phyloP scores from a whole-genome alignment of 2,888 invertebrate genomes.

The Unio delphinus region DNA sequence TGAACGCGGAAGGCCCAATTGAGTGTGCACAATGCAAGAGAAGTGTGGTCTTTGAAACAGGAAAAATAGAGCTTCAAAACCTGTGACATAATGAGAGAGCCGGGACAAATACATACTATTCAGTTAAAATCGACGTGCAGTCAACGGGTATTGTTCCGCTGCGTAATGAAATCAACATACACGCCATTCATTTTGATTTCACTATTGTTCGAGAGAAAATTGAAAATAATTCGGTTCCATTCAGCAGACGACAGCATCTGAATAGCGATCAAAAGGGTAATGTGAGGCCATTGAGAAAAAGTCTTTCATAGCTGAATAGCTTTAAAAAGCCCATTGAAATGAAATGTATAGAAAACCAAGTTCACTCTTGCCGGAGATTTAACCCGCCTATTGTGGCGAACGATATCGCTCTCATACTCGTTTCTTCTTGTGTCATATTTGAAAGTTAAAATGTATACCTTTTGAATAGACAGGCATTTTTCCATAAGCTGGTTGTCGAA shows the following conservation, averaged over 20 bases:
- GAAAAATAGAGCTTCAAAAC: constrained; percentile 53
- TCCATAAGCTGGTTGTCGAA: constrained; percentile 17
- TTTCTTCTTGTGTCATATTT: constrained; percentile 27
- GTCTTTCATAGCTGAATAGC: constrained; percentile 55
- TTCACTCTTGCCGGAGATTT: constrained; percentile 1
- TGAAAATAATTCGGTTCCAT: constrained; percentile 67
- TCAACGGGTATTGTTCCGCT: constrained; percentile 54
- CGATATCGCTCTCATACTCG: constrained; percentile 8
- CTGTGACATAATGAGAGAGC: constrained; percentile 58
- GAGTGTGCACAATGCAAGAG: constrained; percentile 46
- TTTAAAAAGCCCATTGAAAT: constrained; percentile 47
- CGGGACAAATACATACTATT: constrained; percentile 64
- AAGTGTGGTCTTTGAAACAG: constrained; percentile 41
- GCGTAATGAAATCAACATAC: constrained; percentile 68
- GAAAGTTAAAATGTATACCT: constrained; percentile 14
- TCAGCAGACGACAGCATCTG: constrained; percentile 47
- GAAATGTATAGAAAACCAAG: constrained; percentile 21
- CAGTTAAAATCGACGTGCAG: constrained; percentile 57
- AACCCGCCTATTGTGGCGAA: constrained; percentile 5
- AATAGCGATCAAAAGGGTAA: constrained; percentile 50
- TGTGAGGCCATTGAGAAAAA: constrained; percentile 37
- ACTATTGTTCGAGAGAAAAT: constrained; percentile 65
- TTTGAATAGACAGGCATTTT: constrained; percentile 16
- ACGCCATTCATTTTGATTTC: constrained; percentile 60
- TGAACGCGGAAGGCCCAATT: constrained; percentile 43